Conservation (phyloP, 2,888 invertebrate genomes). For the Lasioglossum oenotherae region DNA sequence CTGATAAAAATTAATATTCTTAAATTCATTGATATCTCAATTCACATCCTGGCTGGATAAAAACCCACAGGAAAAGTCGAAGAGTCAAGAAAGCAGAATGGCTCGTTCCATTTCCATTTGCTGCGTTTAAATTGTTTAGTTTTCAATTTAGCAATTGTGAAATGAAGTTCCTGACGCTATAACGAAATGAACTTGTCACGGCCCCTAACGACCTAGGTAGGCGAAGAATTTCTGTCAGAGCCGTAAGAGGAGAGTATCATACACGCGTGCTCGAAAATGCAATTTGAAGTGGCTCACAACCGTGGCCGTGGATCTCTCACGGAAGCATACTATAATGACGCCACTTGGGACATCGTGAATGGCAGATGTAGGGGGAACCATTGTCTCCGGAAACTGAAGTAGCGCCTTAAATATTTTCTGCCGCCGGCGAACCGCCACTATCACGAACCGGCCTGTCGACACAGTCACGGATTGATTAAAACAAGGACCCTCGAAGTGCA, state of each 20-base stretch:
- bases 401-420: constrained; percentile 68
- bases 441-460: constrained; percentile 48
- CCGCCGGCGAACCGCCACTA: constrained; percentile 52
- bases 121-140: background rate
- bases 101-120: background rate
- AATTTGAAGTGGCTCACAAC: constrained; percentile 60
- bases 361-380: constrained; percentile 61
- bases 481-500: constrained; percentile 5
- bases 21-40: no score
- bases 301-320: constrained; percentile 54
- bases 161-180: background rate
- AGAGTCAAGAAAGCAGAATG: no score
- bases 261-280: constrained; percentile 56
- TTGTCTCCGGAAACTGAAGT: constrained; percentile 63
- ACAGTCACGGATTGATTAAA: constrained; percentile 65
- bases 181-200: background rate
- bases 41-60: no score
- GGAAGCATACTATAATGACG: constrained; percentile 61
- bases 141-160: background rate
- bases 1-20: background rate
- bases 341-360: constrained; percentile 68
- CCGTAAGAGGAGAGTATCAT: background rate
- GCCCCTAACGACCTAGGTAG: constrained; percentile 8
- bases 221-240: background rate
- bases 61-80: background rate